Evolutionary conservation across 2,888 invertebrate species (phyloP).

Genomic region (Anagyrus pseudococci): DNA sequence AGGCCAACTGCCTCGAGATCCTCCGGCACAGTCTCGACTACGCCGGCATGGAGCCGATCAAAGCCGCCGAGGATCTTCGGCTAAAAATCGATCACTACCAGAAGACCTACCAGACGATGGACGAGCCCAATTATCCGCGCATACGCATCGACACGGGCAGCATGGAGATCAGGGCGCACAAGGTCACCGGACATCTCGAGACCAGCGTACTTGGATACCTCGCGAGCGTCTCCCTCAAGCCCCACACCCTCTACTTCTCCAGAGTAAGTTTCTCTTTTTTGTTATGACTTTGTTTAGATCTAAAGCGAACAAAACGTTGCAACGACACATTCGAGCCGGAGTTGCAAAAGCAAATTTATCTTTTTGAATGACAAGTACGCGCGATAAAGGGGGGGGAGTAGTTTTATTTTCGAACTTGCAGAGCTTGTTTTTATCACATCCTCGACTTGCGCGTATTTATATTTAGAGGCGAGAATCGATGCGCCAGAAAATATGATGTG

Average conservation of each 20-base stretch:
- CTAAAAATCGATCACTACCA: slow-evolving; percentile 85
- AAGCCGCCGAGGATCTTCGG: slow-evolving; percentile 81
- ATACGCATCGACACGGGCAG: slow-evolving; percentile 61
- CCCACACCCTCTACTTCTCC: slow-evolving; percentile 88
- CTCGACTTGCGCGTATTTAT: too few species aligned
- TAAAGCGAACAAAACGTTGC: not conserved
- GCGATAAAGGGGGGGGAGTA: too few species aligned
- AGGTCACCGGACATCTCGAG: slow-evolving; percentile 80
- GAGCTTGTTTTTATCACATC: too few species aligned
- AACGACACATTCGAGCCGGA: not conserved
- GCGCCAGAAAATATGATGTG: too few species aligned
- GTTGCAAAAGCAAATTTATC: too few species aligned
- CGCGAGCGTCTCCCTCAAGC: slow-evolving; percentile 82
- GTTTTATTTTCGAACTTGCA: too few species aligned
- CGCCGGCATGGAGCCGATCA: slow-evolving; percentile 76
- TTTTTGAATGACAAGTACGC: too few species aligned
- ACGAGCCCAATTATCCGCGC: slow-evolving; percentile 63
- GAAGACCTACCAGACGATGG: slow-evolving; percentile 81
- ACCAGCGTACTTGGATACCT: slow-evolving; percentile 86
- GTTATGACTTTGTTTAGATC: not conserved
- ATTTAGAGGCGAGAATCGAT: too few species aligned
- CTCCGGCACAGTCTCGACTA: slow-evolving; percentile 89
- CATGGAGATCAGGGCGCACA: slow-evolving; percentile 72
- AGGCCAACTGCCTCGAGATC: slow-evolving; percentile 80
- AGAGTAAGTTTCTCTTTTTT: slow-evolving; percentile 69